A percentile compares a stretch with the other conserved stretches of the same genome.
phyloP scores from a whole-genome alignment of 92 coral and sea anemone species.

The Palythoa heliodiscus region DNA sequence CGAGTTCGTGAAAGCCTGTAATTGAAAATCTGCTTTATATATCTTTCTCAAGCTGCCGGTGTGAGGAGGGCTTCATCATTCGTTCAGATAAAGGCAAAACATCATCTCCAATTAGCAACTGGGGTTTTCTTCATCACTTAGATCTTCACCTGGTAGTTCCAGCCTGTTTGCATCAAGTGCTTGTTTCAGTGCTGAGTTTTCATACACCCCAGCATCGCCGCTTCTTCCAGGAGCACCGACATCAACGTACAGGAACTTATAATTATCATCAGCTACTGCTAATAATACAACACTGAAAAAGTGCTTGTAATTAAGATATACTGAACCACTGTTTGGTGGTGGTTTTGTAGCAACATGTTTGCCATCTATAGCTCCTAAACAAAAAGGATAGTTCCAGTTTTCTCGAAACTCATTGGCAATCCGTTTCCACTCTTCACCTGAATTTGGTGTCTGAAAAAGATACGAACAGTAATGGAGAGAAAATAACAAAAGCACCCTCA shows the following conservation, averaged over 20 bases:
- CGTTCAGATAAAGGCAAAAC: constrained; percentile 36
- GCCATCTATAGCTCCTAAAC: constrained; percentile 66
- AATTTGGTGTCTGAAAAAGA: constrained; percentile 46
- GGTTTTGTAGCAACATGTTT: constrained; percentile 62
- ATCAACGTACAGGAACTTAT: constrained; percentile 63
- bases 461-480: constrained; percentile 1
- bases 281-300: constrained; percentile 54
- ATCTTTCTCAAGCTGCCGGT: constrained; percentile 41
- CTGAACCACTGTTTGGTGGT: constrained; percentile 61
- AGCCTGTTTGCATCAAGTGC: constrained; percentile 42
- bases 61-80: constrained; percentile 44
- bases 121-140: constrained; percentile 10
- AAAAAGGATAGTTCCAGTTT: constrained; percentile 60
- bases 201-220: constrained; percentile 73
- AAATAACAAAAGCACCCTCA: constrained; percentile 16
- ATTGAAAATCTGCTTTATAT: constrained; percentile 38
- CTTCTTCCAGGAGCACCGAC: constrained; percentile 70
- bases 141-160: constrained; percentile 17
- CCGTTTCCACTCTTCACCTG: constrained; percentile 47
- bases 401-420: constrained; percentile 41
- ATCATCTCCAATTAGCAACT: constrained; percentile 40
- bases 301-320: constrained; percentile 62
- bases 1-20: constrained; percentile 36
- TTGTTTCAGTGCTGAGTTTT: constrained; percentile 47
- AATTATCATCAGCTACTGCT: constrained; percentile 61